Conservation (phyloP, 2,888 invertebrate genomes). For the Amphipoea lucens region DNA sequence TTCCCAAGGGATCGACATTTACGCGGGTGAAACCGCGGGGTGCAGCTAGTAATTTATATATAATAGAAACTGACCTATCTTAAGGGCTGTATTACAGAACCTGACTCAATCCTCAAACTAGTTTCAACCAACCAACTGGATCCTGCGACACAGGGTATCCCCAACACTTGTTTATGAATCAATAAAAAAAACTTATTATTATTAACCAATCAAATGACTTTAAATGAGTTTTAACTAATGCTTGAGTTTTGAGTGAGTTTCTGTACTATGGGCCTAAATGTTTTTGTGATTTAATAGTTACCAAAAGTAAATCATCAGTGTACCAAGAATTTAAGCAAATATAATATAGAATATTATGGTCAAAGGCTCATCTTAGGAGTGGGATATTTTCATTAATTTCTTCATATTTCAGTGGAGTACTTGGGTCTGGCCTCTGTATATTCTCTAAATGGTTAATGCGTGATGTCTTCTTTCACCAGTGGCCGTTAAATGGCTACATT, state of each 20-base stretch:
- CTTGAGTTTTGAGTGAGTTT: too few relatives aligned
- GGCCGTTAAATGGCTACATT: constrained; percentile 99
- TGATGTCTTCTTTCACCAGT: constrained; percentile 97
- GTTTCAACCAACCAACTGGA: too few relatives aligned
- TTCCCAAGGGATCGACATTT: too few relatives aligned
- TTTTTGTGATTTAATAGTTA: background rate
- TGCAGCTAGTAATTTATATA: background rate
- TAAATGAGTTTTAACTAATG: too few relatives aligned
- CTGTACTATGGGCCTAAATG: background rate
- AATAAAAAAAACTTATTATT: too few relatives aligned
- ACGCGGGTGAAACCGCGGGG: too few relatives aligned
- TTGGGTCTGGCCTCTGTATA: constrained; percentile 97
- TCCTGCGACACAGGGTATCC: too few relatives aligned
- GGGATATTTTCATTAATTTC: background rate
- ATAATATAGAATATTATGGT: background rate
- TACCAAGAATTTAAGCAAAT: background rate
- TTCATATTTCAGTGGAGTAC: constrained; percentile 93
- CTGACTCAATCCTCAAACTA: background rate
- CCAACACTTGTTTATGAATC: too few relatives aligned
- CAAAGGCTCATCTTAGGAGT: background rate
- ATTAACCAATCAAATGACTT: too few relatives aligned
- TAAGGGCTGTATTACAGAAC: background rate
- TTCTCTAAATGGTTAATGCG: constrained; percentile 95
- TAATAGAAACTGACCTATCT: background rate
- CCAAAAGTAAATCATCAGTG: background rate